phyloP scores from a whole-genome alignment of 2,888 invertebrate species.

The Thera obeliscata region DNA sequence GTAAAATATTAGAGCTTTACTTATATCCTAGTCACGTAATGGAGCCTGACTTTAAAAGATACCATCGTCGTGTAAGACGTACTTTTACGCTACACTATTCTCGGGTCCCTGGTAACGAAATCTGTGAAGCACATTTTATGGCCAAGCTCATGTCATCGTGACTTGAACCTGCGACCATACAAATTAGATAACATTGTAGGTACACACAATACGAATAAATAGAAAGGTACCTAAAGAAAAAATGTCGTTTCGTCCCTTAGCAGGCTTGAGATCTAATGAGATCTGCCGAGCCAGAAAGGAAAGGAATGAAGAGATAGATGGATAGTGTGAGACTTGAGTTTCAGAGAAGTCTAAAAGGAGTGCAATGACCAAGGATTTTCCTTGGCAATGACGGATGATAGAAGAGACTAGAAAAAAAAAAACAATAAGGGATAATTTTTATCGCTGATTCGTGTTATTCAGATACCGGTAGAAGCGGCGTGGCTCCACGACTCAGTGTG shows the following conservation, averaged over 20 bases:
- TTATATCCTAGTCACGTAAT: slow-evolving; percentile 41
- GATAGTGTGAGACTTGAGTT: too few relatives aligned
- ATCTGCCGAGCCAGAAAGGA: too few relatives aligned
- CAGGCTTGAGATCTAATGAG: too few relatives aligned
- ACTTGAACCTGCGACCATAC: slow-evolving; percentile 17
- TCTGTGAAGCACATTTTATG: slow-evolving; percentile 36
- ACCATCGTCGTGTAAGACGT: slow-evolving; percentile 34
- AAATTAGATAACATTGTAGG: neutral
- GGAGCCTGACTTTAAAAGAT: slow-evolving; percentile 41
- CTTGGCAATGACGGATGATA: too few relatives aligned
- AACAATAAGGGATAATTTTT: too few relatives aligned
- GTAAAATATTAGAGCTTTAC: slow-evolving; percentile 36
- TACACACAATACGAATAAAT: too few relatives aligned
- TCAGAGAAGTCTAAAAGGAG: too few relatives aligned
- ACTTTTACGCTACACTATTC: slow-evolving; percentile 30
- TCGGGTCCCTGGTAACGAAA: slow-evolving; percentile 24
- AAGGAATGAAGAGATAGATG: too few relatives aligned
- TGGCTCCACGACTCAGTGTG: slow-evolving; percentile 97
- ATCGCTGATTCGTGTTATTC: neutral
- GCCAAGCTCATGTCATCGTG: slow-evolving; percentile 8
- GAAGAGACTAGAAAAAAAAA: too few relatives aligned
- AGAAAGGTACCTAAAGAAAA: too few relatives aligned
- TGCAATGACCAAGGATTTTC: too few relatives aligned
- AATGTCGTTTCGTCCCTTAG: too few relatives aligned
- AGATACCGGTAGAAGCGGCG: slow-evolving; percentile 95